Conservation (phyloP, 1,140 invertebrate species). For the Lasaia peninsularis region DNA sequence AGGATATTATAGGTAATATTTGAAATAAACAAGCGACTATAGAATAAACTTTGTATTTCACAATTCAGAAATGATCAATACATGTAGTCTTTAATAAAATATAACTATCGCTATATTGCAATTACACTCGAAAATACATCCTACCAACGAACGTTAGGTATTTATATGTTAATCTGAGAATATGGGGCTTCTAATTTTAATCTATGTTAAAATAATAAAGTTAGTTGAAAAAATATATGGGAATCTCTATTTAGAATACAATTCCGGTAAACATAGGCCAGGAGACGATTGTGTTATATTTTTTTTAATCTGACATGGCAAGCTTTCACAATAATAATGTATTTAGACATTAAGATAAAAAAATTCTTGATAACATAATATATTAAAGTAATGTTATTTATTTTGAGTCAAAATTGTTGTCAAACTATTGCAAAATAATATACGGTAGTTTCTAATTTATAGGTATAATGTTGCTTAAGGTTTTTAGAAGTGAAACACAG, state of each 20-base stretch:
- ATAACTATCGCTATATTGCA: slow-evolving; percentile 62
- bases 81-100: slow-evolving; percentile 71
- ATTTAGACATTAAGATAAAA: too few relatives aligned
- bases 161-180: slow-evolving; percentile 30
- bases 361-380: too few relatives aligned
- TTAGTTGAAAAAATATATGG: slow-evolving; percentile 21
- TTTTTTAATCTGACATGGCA: too few relatives aligned
- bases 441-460: too few relatives aligned
- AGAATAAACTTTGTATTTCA: slow-evolving; percentile 74
- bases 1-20: too few relatives aligned
- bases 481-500: too few relatives aligned
- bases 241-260: slow-evolving; percentile 6
- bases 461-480: too few relatives aligned
- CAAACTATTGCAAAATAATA: too few relatives aligned
- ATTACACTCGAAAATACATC: slow-evolving; percentile 73
- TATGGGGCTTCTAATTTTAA: slow-evolving; percentile 21
- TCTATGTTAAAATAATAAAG: slow-evolving; percentile 23
- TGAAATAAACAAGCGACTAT: slow-evolving; percentile 59
- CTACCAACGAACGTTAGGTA: slow-evolving; percentile 45
- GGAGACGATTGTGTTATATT: slow-evolving; percentile 4
- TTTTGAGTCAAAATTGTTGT: too few relatives aligned
- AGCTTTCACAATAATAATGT: too few relatives aligned
- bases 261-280: neutral
- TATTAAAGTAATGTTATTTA: too few relatives aligned
- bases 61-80: slow-evolving; percentile 63